These are phyloP conservation scores for Cheumatopsyche charites DNA, from an alignment of 1,140 invertebrate genomes.

Conservation along the genomic window DNA sequence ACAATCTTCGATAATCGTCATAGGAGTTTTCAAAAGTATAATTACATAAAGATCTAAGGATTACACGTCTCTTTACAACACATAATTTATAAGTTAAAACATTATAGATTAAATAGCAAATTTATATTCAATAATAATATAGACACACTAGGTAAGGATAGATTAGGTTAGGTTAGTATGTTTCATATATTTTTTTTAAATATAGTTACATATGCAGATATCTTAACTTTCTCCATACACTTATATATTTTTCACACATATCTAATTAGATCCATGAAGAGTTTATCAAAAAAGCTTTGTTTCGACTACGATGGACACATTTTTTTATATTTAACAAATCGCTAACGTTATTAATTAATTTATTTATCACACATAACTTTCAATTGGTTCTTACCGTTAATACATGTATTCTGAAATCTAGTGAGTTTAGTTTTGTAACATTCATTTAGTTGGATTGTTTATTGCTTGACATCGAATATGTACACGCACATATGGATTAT, in stretches of 20 bases:
- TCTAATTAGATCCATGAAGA: constrained; percentile 11
- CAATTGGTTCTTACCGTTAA: too few species aligned
- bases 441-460: too few species aligned
- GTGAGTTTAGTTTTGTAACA: too few species aligned
- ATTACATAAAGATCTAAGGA: constrained; percentile 15
- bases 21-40: not conserved
- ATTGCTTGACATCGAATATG: too few species aligned
- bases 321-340: too few species aligned
- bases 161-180: constrained; percentile 22
- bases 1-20: too few species aligned
- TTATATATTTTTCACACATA: constrained; percentile 21
- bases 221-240: constrained; percentile 8
- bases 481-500: too few species aligned
- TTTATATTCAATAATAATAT: constrained; percentile 23
- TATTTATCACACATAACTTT: too few species aligned
- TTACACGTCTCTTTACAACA: constrained; percentile 23
- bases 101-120: constrained; percentile 27
- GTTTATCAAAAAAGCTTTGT: constrained; percentile 10
- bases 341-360: too few species aligned
- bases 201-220: constrained; percentile 12
- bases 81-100: constrained; percentile 17
- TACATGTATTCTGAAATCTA: too few species aligned
- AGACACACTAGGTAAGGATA: constrained; percentile 29
- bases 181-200: constrained; percentile 15
- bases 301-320: constrained; percentile 10